Percentiles rank a stretch among this genome's conserved stretches.
Evolutionary conservation across 2,113 vertebrate species (phyloP).

Genomic region (Rutilus rutilus): DNA sequence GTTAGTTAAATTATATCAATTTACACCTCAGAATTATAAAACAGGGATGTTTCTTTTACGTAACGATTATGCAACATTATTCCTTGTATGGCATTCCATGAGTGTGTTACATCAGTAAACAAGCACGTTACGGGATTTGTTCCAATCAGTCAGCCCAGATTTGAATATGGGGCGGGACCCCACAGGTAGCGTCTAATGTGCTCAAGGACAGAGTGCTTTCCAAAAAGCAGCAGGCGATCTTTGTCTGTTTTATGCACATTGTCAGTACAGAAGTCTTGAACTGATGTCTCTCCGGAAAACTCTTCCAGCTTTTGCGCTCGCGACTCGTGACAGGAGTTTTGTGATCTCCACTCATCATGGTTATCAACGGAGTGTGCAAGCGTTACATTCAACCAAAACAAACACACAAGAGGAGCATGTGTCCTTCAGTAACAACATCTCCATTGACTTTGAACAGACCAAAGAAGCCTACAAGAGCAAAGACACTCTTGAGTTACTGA

Average conservation of each 20-base stretch:
- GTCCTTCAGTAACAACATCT: constrained; percentile 42
- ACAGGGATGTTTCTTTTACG: not conserved
- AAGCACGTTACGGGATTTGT: constrained; percentile 41
- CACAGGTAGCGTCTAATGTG: not conserved
- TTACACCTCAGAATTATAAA: not conserved
- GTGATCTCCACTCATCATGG: not conserved
- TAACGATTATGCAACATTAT: not conserved
- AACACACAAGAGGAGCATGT: not conserved
- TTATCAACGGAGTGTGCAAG: not conserved
- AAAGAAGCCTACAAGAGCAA: constrained; percentile 82
- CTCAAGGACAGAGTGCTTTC: not conserved
- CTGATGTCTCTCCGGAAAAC: constrained; percentile 65
- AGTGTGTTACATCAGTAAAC: constrained; percentile 17
- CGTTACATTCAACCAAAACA: constrained; percentile 20
- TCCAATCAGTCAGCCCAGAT: constrained; percentile 43
- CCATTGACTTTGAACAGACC: constrained; percentile 73
- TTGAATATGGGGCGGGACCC: not conserved
- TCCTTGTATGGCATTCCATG: not conserved
- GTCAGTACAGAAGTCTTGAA: not conserved
- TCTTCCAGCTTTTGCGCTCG: constrained; percentile 34
- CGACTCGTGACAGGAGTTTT: constrained; percentile 49
- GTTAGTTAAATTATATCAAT: not conserved
- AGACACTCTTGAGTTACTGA: constrained; percentile 76
- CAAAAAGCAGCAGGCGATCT: too few species aligned
- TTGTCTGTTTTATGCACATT: not conserved